A percentile compares a stretch with the other conserved stretches of the same genome.
Evolutionary conservation across 2,113 vertebrate genomes (phyloP).

Genomic region (Halichoerus grypus): DNA sequence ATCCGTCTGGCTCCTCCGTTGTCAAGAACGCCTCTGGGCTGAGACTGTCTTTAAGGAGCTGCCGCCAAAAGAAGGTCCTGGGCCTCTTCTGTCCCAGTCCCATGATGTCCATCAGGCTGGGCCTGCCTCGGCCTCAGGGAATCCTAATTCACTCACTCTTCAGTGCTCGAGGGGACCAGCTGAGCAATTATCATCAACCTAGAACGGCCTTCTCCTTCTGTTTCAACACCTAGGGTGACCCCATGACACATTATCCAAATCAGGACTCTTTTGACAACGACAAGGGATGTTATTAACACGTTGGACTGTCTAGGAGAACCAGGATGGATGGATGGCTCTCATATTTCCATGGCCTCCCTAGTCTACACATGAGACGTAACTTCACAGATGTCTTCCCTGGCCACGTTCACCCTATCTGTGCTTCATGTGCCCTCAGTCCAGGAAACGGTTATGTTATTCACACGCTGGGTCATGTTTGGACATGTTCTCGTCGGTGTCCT

Average conservation of each 20-base stretch:
- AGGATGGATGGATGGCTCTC: not conserved
- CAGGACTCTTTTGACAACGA: not conserved
- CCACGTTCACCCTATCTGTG: not conserved
- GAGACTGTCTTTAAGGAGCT: not conserved
- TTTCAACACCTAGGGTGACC: not conserved
- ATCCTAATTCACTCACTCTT: not conserved
- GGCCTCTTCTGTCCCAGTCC: not conserved
- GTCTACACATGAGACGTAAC: not conserved
- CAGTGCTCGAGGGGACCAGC: not conserved
- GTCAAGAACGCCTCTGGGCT: not conserved
- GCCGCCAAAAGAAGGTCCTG: not conserved
- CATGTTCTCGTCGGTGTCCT: not conserved
- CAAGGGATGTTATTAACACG: not conserved
- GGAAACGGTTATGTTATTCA: not conserved
- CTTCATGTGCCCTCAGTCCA: not conserved
- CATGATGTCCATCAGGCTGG: not conserved
- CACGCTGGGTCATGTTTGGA: not conserved
- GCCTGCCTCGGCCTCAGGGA: not conserved
- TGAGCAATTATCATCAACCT: not conserved
- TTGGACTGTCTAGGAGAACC: not conserved
- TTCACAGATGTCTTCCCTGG: conserved; percentile 1
- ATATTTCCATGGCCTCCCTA: not conserved
- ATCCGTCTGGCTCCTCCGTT: not conserved
- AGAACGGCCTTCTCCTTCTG: not conserved
- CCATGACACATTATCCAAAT: not conserved